These are phyloP conservation scores for Hoplodrina blanda DNA, from an alignment of 2,888 invertebrate genomes.

Conservation along the genomic window DNA sequence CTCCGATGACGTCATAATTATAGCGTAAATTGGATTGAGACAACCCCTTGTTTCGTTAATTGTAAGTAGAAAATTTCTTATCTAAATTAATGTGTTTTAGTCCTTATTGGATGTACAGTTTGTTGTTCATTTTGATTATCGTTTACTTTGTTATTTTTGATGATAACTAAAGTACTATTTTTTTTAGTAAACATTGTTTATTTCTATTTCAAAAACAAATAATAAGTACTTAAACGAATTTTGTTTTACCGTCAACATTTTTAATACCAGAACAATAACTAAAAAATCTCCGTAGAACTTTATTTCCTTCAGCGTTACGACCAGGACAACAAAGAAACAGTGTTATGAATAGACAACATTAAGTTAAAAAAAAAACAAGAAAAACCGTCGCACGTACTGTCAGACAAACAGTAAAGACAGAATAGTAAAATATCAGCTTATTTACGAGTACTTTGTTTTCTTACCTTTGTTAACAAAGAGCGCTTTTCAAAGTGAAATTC, in stretches of 20 bases:
- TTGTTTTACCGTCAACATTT: constrained; percentile 14
- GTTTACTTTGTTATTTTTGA: constrained; percentile 28
- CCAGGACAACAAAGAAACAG: constrained; percentile 17
- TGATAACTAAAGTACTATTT: neutral
- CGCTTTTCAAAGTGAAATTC: constrained; percentile 73
- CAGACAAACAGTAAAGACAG: constrained; percentile 45
- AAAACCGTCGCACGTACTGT: constrained; percentile 39
- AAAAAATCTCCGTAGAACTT: constrained; percentile 6
- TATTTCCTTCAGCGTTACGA: constrained; percentile 11
- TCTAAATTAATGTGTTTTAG: constrained; percentile 80
- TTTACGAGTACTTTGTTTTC: constrained; percentile 72
- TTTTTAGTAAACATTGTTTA: neutral
- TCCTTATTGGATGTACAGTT: constrained; percentile 36
- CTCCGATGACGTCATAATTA: constrained; percentile 90
- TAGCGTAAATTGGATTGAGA: constrained; percentile 87
- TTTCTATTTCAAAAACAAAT: neutral
- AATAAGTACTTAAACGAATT: neutral
- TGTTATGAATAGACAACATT: constrained; percentile 51
- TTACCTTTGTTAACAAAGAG: constrained; percentile 72
- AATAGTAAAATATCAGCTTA: constrained; percentile 70
- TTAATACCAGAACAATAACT: constrained; percentile 36
- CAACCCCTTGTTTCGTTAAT: constrained; percentile 87
- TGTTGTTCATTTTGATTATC: constrained; percentile 48
- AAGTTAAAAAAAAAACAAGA: constrained; percentile 32
- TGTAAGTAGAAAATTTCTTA: constrained; percentile 83